Conservation (phyloP, 2,888 invertebrate species). For the Oscheius sp. region DNA sequence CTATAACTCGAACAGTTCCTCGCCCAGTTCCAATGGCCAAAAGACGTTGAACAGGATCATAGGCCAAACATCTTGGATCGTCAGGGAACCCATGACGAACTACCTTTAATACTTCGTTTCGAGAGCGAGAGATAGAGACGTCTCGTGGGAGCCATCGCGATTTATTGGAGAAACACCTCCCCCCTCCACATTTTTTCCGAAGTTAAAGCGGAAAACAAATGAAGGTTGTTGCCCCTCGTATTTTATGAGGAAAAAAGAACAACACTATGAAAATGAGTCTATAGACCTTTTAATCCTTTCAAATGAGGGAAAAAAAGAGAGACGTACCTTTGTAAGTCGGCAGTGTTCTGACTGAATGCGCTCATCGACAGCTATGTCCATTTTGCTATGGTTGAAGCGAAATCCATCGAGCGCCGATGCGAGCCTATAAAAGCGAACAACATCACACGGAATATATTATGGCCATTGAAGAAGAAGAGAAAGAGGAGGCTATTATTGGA, state of each 20-base stretch:
- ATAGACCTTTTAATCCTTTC: background rate
- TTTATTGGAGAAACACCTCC: background rate
- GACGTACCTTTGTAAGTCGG: conserved; percentile 53
- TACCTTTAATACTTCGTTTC: conserved; percentile 45
- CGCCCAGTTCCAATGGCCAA: conserved; percentile 87
- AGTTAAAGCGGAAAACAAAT: background rate
- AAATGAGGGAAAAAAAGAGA: background rate
- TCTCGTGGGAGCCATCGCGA: background rate
- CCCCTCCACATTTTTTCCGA: background rate
- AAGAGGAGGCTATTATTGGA: background rate
- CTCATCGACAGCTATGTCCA: conserved; percentile 58
- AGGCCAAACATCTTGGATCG: conserved; percentile 94
- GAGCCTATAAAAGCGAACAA: conserved; percentile 48
- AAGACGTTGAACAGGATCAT: conserved; percentile 95
- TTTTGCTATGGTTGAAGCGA: conserved; percentile 50
- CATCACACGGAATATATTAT: conserved; percentile 2
- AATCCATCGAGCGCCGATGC: conserved; percentile 68
- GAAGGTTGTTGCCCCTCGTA: background rate
- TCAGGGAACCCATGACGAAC: conserved; percentile 98
- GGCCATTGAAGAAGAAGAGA: background rate
- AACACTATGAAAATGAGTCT: background rate
- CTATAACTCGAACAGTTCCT: conserved; percentile 47
- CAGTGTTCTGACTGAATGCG: conserved; percentile 58
- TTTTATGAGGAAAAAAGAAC: too few relatives aligned
- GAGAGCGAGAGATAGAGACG: background rate